Percentiles rank a stretch among this genome's conserved stretches.
These are phyloP conservation scores for Apamea crenata DNA, from an alignment of 2,888 invertebrate genomes.

Conservation along the genomic window DNA sequence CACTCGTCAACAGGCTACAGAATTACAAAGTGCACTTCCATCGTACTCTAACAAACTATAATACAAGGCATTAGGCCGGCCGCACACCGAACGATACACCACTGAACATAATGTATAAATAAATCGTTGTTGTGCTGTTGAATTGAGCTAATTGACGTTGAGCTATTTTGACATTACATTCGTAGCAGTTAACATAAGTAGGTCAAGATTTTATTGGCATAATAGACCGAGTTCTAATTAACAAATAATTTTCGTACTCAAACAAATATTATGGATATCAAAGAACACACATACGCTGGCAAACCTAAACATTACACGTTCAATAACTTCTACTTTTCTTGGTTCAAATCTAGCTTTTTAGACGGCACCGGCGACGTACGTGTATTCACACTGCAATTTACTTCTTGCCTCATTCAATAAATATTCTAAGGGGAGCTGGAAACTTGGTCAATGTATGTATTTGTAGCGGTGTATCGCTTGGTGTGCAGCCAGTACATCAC, in stretches of 20 bases:
- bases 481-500: constrained; percentile 49
- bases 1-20: constrained; percentile 82
- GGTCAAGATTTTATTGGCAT: not conserved
- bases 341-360: constrained; percentile 61
- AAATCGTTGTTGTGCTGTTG: not conserved
- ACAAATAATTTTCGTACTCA: not conserved
- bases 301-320: constrained; percentile 30
- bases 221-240: not conserved
- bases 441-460: not conserved
- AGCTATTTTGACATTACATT: not conserved
- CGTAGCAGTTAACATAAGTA: not conserved
- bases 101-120: not conserved
- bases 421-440: not conserved
- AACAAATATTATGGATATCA: not conserved
- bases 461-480: constrained; percentile 34
- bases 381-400: not conserved
- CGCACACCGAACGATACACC: constrained; percentile 34
- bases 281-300: constrained; percentile 7
- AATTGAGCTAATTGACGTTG: constrained; percentile 27
- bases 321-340: constrained; percentile 48
- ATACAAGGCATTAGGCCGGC: constrained; percentile 65
- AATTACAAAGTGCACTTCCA: constrained; percentile 84
- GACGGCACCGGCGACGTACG: constrained; percentile 16
- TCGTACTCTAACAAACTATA: constrained; percentile 73
- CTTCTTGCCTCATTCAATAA: not conserved